These are phyloP conservation scores for Halcyon senegalensis DNA, from an alignment of 2,113 vertebrate genomes.

Conservation along the genomic window DNA sequence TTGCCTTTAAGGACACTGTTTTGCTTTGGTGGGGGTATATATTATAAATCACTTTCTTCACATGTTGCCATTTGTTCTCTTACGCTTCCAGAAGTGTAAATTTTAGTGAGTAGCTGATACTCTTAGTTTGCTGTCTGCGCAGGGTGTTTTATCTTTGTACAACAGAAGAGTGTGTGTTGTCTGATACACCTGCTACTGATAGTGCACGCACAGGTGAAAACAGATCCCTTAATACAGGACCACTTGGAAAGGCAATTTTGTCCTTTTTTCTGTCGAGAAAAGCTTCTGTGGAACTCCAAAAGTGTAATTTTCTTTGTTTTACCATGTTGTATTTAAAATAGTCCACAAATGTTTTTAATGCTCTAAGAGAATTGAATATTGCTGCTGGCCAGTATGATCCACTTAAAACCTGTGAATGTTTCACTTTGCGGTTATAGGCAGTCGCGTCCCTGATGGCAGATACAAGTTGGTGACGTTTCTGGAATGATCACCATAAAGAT, in stretches of 20 bases:
- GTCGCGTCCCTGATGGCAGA: background rate
- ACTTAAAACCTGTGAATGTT: slow-evolving; percentile 52
- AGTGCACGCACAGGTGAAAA: background rate
- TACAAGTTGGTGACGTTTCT: slow-evolving; percentile 7
- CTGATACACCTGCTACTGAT: background rate
- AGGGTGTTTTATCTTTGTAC: background rate
- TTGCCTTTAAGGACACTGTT: background rate
- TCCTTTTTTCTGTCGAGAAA: background rate
- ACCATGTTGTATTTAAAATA: slow-evolving; percentile 29
- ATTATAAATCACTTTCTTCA: background rate
- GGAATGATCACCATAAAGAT: slow-evolving; percentile 31
- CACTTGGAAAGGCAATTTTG: slow-evolving; percentile 24
- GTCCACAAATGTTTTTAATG: background rate
- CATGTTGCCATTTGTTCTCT: background rate
- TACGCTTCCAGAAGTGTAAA: background rate
- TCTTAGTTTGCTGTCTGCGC: background rate
- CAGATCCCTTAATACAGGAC: background rate
- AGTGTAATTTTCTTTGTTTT: slow-evolving; percentile 33
- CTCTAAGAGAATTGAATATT: background rate
- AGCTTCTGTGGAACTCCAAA: slow-evolving; percentile 20
- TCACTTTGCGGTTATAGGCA: background rate
- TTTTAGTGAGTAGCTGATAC: background rate
- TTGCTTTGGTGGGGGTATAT: background rate
- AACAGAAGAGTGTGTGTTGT: background rate
- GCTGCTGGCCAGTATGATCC: slow-evolving; percentile 62